A percentile compares a stretch with the other conserved stretches of the same genome.
Evolutionary conservation across 1,140 invertebrate species (phyloP).

Genomic region (Drosophila mauritiana): DNA sequence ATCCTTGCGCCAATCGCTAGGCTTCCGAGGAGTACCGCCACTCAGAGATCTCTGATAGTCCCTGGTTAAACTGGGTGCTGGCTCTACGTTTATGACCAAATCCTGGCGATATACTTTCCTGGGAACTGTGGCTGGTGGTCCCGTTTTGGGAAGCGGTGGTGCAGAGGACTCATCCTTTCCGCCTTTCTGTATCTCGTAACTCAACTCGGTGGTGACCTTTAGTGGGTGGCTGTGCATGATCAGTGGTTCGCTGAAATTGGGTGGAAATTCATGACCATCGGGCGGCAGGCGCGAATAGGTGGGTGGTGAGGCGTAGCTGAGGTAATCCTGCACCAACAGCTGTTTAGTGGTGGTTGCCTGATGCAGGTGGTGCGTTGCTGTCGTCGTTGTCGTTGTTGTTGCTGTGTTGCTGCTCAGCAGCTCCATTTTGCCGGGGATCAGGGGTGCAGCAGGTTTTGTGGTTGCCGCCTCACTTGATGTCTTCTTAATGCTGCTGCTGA

Average conservation of each 20-base stretch:
- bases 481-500: constrained; percentile 23
- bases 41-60: constrained; percentile 81
- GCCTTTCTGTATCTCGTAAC: constrained; percentile 30
- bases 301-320: constrained; percentile 79
- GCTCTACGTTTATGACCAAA: constrained; percentile 76
- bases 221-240: constrained; percentile 67
- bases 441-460: constrained; percentile 17
- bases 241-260: constrained; percentile 89
- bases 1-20: constrained; percentile 87
- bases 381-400: constrained; percentile 24
- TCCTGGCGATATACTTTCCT: constrained; percentile 81
- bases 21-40: constrained; percentile 54
- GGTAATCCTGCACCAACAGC: constrained; percentile 76
- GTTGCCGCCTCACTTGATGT: constrained; percentile 7
- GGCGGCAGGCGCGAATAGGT: constrained; percentile 91
- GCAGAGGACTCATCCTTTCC: constrained; percentile 37
- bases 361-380: constrained; percentile 48
- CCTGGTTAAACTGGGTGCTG: constrained; percentile 26
- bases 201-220: constrained; percentile 32
- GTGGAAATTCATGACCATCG: constrained; percentile 94
- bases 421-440: constrained; percentile 69
- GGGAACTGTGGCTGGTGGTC: constrained; percentile 74
- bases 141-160: constrained; percentile 80
- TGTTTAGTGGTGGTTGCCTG: constrained; percentile 63
- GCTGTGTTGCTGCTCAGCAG: constrained; percentile 70